These are phyloP conservation scores for Ephestia elutella DNA, from an alignment of 1,140 invertebrate genomes.

Conservation along the genomic window DNA sequence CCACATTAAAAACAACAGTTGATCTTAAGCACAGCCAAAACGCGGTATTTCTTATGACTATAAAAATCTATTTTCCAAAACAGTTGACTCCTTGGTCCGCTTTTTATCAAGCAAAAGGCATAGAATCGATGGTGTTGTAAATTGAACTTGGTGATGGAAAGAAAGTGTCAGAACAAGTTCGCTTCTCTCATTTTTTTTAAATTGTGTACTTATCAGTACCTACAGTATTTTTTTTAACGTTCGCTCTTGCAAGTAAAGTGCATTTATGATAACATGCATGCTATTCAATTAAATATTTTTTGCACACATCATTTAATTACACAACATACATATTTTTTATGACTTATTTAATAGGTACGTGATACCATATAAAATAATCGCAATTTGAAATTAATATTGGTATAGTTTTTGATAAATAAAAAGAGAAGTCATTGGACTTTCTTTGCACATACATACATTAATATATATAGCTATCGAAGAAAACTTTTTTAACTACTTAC, in stretches of 20 bases:
- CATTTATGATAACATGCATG: no score
- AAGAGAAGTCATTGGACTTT: neutral
- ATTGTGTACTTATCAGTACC: no score
- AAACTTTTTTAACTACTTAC: conserved; percentile 16
- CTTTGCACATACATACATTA: neutral
- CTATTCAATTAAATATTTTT: no score
- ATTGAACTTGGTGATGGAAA: conserved; percentile 9
- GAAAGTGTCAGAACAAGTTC: neutral
- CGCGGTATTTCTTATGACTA: conserved; percentile 37
- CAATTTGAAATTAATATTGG: no score
- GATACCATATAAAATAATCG: no score
- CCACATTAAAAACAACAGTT: conserved; percentile 9
- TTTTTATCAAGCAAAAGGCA: conserved; percentile 65
- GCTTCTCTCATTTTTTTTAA: no score
- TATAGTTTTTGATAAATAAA: conserved; percentile 9
- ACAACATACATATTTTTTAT: no score
- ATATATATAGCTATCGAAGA: neutral
- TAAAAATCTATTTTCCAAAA: conserved; percentile 47
- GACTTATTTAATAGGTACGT: no score
- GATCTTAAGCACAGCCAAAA: conserved; percentile 52
- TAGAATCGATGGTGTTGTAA: conserved; percentile 27
- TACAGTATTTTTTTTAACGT: no score
- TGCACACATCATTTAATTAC: no score
- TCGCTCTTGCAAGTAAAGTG: no score
- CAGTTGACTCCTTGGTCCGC: conserved; percentile 69